Percentiles rank a stretch among this genome's conserved stretches.
phyloP scores from a whole-genome alignment of 2,888 invertebrate genomes.

The Nomada fucata region DNA sequence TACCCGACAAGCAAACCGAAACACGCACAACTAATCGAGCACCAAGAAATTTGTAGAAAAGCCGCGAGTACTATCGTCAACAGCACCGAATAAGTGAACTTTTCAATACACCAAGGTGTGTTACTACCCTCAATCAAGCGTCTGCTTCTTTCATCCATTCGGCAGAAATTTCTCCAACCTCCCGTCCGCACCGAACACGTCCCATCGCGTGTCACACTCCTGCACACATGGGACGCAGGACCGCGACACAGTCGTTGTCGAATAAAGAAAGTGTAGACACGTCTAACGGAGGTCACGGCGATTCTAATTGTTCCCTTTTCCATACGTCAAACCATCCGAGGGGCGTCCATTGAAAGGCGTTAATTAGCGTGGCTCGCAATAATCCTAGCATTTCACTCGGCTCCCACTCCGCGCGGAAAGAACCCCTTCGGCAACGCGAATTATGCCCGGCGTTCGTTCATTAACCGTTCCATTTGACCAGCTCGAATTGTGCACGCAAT shows the following conservation, averaged over 20 bases:
- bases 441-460: background rate
- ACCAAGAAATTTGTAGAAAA: too few species aligned
- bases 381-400: background rate
- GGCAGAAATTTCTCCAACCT: background rate
- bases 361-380: conserved; percentile 27
- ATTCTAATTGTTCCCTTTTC: conserved; percentile 37
- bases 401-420: too few species aligned
- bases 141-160: background rate
- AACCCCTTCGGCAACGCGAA: background rate
- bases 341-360: conserved; percentile 17
- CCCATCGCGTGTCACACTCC: too few species aligned
- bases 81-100: too few species aligned
- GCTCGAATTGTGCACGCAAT: background rate
- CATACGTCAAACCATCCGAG: conserved; percentile 13
- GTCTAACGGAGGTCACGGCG: background rate
- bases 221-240: too few species aligned
- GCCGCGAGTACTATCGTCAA: too few species aligned
- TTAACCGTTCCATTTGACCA: conserved; percentile 25
- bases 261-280: background rate
- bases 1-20: too few species aligned
- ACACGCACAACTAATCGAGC: too few species aligned
- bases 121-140: too few species aligned
- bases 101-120: too few species aligned
- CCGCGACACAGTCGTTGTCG: background rate
- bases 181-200: background rate